Evolutionary conservation across 2,888 invertebrate species (phyloP).

Genomic region (Rhodophaea formosa): DNA sequence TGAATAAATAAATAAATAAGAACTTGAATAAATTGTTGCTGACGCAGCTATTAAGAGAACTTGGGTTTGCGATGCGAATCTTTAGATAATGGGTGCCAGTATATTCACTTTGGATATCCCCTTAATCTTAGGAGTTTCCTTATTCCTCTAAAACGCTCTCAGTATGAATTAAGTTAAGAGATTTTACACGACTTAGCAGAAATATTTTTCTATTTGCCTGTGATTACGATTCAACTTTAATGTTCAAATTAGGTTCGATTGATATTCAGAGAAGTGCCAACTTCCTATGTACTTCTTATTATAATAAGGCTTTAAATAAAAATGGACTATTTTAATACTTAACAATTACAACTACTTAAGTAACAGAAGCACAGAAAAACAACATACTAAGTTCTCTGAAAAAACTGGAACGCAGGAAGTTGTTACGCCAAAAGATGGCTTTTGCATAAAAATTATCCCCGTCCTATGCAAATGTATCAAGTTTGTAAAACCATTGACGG

Average conservation of each 20-base stretch:
- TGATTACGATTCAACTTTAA: no score
- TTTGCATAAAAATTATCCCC: constrained; percentile 7
- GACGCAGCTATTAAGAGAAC: constrained; percentile 56
- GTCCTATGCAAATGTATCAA: constrained; percentile 16
- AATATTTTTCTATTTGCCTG: no score
- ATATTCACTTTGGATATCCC: constrained; percentile 56
- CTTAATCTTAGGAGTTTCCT: constrained; percentile 47
- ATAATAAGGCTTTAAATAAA: no score
- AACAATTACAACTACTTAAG: no score
- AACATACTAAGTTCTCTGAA: not conserved
- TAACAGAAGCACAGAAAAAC: not conserved
- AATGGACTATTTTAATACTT: no score
- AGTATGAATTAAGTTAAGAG: constrained; percentile 21
- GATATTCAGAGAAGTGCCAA: no score
- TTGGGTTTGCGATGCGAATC: constrained; percentile 58
- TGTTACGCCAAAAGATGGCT: not conserved
- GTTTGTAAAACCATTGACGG: constrained; percentile 21
- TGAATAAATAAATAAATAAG: no score
- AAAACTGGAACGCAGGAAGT: not conserved
- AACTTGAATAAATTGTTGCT: constrained; percentile 61
- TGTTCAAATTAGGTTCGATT: no score
- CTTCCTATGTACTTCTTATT: no score
- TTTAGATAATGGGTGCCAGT: constrained; percentile 54
- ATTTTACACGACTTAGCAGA: not conserved
- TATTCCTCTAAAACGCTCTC: constrained; percentile 43